Percentiles rank a stretch among this genome's conserved stretches.
phyloP scores from a whole-genome alignment of 30 jellyfish, hydroid and myxozoan genomes.

The Catostylus mosaicus region DNA sequence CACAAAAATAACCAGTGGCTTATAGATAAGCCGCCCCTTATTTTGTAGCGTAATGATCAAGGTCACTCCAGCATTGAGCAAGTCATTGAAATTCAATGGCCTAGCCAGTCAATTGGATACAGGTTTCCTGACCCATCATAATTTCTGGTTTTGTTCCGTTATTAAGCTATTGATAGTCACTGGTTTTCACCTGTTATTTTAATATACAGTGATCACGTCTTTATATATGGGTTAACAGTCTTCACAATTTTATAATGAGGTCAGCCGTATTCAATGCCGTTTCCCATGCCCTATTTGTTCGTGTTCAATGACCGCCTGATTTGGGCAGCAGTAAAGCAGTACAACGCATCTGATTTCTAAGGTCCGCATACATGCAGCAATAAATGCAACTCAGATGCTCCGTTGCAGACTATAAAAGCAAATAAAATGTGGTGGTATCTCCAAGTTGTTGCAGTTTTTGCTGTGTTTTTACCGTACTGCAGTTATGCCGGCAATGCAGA shows the following conservation, averaged over 20 bases:
- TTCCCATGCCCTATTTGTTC: background rate
- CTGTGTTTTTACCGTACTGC: background rate
- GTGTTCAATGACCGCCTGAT: background rate
- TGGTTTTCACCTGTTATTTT: constrained; percentile 30
- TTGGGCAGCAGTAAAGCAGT: background rate
- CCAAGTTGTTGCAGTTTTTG: background rate
- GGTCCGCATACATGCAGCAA: background rate
- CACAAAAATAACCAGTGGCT: too few species aligned
- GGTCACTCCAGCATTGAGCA: background rate
- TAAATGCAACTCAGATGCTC: background rate
- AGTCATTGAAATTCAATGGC: constrained; percentile 13
- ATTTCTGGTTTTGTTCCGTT: background rate
- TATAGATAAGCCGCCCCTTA: background rate
- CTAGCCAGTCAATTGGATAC: background rate
- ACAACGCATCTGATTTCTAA: background rate
- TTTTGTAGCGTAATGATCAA: background rate
- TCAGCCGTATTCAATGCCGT: background rate
- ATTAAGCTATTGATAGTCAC: constrained; percentile 19
- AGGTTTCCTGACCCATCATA: background rate
- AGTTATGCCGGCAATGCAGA: constrained; percentile 22
- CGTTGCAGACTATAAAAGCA: background rate
- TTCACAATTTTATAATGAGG: background rate
- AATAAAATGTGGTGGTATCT: background rate
- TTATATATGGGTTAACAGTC: background rate
- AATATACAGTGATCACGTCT: too few species aligned